These are phyloP conservation scores for Xylota segnis DNA, from an alignment of 2,888 invertebrate genomes.

Conservation along the genomic window DNA sequence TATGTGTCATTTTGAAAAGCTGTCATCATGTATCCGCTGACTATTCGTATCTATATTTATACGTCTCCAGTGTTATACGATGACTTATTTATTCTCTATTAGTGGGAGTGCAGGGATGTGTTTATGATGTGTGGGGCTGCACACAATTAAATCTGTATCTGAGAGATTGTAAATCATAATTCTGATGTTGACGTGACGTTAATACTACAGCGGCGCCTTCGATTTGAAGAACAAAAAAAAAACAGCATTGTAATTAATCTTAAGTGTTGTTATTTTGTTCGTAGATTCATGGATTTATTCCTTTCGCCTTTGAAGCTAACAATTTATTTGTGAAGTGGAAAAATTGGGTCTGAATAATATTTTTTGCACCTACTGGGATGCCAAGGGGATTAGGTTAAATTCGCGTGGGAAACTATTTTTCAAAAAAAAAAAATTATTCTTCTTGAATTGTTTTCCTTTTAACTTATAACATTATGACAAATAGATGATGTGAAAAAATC, in stretches of 20 bases:
- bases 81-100: constrained; percentile 5
- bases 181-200: constrained; percentile 16
- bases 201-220: constrained; percentile 2
- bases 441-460: constrained; percentile 7
- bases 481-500: neutral
- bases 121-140: constrained; percentile 6
- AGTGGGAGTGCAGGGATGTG: constrained; percentile 5
- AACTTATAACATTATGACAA: constrained; percentile 13
- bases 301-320: neutral
- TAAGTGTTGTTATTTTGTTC: neutral
- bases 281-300: neutral
- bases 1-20: neutral
- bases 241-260: constrained; percentile 26
- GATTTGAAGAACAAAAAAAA: neutral
- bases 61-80: neutral
- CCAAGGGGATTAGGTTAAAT: neutral
- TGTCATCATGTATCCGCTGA: constrained; percentile 7
- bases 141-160: neutral
- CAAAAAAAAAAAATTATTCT: no score
- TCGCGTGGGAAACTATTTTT: constrained; percentile 12
- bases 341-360: neutral
- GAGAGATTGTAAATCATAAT: constrained; percentile 27
- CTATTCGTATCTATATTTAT: constrained; percentile 7
- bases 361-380: constrained; percentile 3
- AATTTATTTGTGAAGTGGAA: constrained; percentile 21